Conservation (phyloP, 2,113 vertebrate species). For the Apeltes quadracus region DNA sequence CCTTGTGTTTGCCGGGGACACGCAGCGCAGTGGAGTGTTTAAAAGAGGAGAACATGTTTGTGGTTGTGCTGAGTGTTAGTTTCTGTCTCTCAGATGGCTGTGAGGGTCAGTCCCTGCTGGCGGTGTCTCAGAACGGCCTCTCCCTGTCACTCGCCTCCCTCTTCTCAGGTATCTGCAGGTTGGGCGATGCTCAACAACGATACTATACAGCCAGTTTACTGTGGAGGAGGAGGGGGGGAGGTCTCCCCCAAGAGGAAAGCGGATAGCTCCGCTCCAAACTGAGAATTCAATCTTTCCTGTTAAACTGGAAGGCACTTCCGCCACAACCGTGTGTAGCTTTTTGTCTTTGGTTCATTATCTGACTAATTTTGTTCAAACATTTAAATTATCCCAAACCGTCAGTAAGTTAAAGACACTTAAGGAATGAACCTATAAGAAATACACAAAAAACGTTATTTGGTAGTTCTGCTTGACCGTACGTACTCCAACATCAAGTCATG, state of each 20-base stretch:
- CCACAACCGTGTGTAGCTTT: neutral
- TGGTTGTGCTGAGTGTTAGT: conserved; percentile 73
- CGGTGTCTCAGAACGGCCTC: conserved; percentile 89
- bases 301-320: neutral
- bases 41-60: conserved; percentile 34
- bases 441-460: neutral
- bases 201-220: conserved; percentile 8
- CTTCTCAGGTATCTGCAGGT: conserved; percentile 89
- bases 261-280: conserved; percentile 58
- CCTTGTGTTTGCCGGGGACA: conserved; percentile 13
- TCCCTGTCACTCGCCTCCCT: conserved; percentile 92
- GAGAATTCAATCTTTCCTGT: conserved; percentile 20
- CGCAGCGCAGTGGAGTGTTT: conserved; percentile 8
- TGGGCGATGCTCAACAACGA: conserved; percentile 30
- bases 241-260: conserved; percentile 30
- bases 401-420: neutral
- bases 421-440: neutral
- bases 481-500: neutral
- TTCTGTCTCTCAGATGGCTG: conserved; percentile 91
- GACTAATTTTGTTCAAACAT: neutral
- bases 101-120: conserved; percentile 92
- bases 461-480: neutral
- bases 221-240: conserved; percentile 2
- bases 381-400: neutral
- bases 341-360: neutral